Percentiles rank a stretch among this genome's conserved stretches.
phyloP scores from a whole-genome alignment of 1,140 invertebrate species.

The Drosophila orena region DNA sequence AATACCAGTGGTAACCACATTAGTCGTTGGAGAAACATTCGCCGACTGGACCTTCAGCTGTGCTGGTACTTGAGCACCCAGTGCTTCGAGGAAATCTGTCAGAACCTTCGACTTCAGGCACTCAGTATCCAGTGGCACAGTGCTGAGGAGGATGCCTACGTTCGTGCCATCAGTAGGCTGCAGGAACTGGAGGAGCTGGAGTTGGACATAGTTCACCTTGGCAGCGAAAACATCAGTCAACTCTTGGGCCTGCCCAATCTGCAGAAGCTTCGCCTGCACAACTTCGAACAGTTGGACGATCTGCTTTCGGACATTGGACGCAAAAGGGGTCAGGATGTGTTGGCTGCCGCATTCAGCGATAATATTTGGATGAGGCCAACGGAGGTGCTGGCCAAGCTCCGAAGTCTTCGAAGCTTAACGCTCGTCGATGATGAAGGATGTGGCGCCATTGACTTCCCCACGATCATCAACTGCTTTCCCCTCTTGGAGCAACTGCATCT shows the following conservation, averaged over 20 bases:
- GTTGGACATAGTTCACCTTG: constrained; percentile 21
- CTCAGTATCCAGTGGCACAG: constrained; percentile 28
- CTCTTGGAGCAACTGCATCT: constrained; percentile 33
- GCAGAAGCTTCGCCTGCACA: constrained; percentile 21
- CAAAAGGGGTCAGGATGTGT: constrained; percentile 20
- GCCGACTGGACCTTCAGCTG: constrained; percentile 26
- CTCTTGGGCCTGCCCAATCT: constrained; percentile 26
- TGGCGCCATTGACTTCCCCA: constrained; percentile 2
- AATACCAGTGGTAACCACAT: constrained; percentile 25
- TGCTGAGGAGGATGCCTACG: constrained; percentile 11
- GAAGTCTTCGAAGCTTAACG: constrained; percentile 11
- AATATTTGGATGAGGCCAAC: constrained; percentile 13
- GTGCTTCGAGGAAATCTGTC: constrained; percentile 26
- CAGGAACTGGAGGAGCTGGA: constrained; percentile 31
- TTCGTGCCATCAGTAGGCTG: constrained; percentile 9
- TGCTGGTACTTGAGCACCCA: constrained; percentile 27
- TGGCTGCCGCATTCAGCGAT: constrained; percentile 22
- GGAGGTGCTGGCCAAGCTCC: neutral
- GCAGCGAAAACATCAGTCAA: constrained; percentile 4
- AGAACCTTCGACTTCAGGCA: constrained; percentile 10
- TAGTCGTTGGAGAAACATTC: constrained; percentile 17
- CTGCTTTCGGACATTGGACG: constrained; percentile 12
- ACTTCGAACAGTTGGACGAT: constrained; percentile 10
- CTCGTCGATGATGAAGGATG: constrained; percentile 36
- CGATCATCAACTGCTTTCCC: constrained; percentile 16